phyloP scores from a whole-genome alignment of 2,888 invertebrate genomes.

The Synanthedon formicaeformis region DNA sequence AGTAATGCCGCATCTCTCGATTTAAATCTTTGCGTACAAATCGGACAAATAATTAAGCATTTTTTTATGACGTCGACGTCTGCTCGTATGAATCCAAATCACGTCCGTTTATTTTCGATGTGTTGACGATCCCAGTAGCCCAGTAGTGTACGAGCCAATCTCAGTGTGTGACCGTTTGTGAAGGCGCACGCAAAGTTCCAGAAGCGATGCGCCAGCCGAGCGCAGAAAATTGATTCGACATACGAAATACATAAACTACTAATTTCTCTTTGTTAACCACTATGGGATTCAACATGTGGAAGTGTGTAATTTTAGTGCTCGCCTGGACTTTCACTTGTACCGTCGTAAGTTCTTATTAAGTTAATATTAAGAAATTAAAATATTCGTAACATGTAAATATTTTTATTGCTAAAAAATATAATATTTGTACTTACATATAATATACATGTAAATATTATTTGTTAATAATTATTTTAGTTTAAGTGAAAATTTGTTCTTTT shows the following conservation, averaged over 20 bases:
- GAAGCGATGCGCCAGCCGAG: constrained; percentile 39
- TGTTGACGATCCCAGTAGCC: constrained; percentile 14
- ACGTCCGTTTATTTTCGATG: constrained; percentile 29
- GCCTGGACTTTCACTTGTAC: constrained; percentile 43
- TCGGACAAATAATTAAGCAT: no score
- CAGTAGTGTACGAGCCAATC: constrained; percentile 18
- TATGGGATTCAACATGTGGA: constrained; percentile 45
- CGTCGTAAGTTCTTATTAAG: constrained; percentile 33
- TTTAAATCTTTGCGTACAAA: no score
- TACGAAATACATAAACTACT: constrained; percentile 18
- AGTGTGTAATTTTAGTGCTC: constrained; percentile 47
- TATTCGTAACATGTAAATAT: no score
- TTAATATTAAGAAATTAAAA: no score
- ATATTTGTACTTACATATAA: no score
- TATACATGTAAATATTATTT: no score
- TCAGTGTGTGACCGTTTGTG: constrained; percentile 48
- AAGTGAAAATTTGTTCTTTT: no score
- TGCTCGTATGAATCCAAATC: constrained; percentile 31
- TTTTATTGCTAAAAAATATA: no score
- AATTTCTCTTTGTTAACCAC: constrained; percentile 23
- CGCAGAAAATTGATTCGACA: constrained; percentile 33
- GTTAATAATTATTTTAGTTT: no score
- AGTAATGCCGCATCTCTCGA: no score
- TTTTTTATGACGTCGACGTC: neutral
- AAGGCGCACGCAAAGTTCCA: constrained; percentile 45